Evolutionary conservation across 2,113 vertebrate species (phyloP).

Genomic region (Maccullochella peelii): DNA sequence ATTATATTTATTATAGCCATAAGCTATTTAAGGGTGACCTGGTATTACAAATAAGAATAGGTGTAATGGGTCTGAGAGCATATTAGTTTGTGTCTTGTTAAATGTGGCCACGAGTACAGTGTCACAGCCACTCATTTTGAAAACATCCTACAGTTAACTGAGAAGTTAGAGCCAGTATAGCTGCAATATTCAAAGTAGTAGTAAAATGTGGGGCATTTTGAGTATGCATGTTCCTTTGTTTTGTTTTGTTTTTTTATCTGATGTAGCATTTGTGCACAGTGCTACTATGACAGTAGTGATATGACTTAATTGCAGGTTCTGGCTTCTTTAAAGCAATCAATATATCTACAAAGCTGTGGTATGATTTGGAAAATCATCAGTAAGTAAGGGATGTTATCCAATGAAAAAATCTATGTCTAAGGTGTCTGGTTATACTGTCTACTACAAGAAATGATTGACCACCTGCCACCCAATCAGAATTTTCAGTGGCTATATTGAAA

Average conservation of each 20-base stretch:
- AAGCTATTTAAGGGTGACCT: constrained; percentile 15
- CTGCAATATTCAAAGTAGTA: too few species aligned
- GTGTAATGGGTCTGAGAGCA: not conserved
- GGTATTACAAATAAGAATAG: not conserved
- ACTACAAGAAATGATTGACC: not conserved
- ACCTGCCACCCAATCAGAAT: not conserved
- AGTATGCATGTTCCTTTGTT: not conserved
- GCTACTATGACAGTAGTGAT: not conserved
- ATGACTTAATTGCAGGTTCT: not conserved
- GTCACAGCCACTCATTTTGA: constrained; percentile 3
- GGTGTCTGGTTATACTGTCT: not conserved
- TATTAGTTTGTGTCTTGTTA: not conserved
- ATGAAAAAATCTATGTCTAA: not conserved
- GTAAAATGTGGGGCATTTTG: too few species aligned
- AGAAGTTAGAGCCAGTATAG: too few species aligned
- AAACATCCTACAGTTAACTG: not conserved
- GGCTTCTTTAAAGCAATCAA: constrained; percentile 1
- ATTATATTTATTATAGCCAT: constrained; percentile 9
- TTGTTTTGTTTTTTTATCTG: not conserved
- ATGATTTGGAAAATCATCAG: constrained; percentile 14
- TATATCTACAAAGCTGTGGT: constrained; percentile 10
- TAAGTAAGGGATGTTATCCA: not conserved
- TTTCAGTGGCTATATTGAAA: not conserved
- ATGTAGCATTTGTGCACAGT: not conserved
- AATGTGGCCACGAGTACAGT: not conserved